Base-by-base conservation (phyloP, 2,113 vertebrate genomes). In the Microcebus jonahi region DNA sequence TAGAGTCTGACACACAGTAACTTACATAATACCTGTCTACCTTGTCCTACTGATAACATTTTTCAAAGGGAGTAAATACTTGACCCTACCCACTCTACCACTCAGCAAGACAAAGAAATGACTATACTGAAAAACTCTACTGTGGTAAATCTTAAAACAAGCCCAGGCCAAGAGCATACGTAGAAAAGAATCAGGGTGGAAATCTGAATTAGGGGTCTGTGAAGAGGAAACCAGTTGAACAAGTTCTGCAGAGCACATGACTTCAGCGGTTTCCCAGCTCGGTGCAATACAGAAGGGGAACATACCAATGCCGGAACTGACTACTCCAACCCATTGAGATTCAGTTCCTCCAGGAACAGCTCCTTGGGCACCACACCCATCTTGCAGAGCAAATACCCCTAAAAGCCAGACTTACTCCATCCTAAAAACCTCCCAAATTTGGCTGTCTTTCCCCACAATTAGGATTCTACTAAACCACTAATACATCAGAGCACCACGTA, bases 151-250 rank as follows among this genome's bases (percentile, higher is more conserved):
- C 73, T 92, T 96, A 68, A 94, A 97, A 95, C 98, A 97, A 97
- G 97, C 68, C 94, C 90, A 94, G 96, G 67, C 95, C 48, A 2
- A 55, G 27, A 95, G 92, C 81, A 71, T 11, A 67, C 1, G 81
- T 29, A 77, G 80, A 77, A n/a, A 48, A 95, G 90, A 92, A 87
- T 45, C 87, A 31, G 87, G 79, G 89, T 87, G 63, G 59, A 59
- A 96, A 88, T 88, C 75, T 87, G 96, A 96, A 97, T 83, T 77
- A 90, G 85, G 97, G 96, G 91, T 92, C 95, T 96, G 91, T 65
- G 71, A 70, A 90, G 67, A 97, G 94, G 82, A 95, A 98, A 98
- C 98, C 96, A 76, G 98, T 5, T 90, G 80, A 94, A 91, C 98
- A 29, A 81, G 98, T 98, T 96, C 92, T 61, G 90, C 85, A 36